These are phyloP conservation scores for Drosophila pandora DNA, from an alignment of 1,140 invertebrate genomes.

Conservation along the genomic window DNA sequence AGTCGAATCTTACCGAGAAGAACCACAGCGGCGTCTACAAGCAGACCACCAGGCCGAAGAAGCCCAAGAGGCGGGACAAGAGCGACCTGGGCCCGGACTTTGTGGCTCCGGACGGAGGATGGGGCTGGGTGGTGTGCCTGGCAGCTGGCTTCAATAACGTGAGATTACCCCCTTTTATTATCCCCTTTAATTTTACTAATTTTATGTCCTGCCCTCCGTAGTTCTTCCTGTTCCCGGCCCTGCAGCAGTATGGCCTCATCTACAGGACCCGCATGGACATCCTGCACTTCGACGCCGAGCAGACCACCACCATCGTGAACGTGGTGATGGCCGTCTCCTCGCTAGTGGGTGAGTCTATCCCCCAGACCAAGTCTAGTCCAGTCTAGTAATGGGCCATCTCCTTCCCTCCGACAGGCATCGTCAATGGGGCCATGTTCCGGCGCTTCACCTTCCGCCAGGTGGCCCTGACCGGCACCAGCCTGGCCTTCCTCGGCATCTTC, in stretches of 20 bases:
- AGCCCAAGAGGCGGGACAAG: conserved; percentile 75
- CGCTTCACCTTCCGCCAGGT: conserved; percentile 75
- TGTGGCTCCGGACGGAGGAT: conserved; percentile 80
- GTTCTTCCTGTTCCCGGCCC: conserved; percentile 86
- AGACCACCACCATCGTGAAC: conserved; percentile 88
- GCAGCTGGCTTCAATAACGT: conserved; percentile 78
- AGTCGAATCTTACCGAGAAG: conserved; percentile 67
- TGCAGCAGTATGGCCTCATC: conserved; percentile 88
- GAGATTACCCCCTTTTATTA: conserved; percentile 11
- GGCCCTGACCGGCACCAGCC: conserved; percentile 54
- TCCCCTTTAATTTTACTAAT: neutral
- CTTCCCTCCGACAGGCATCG: conserved; percentile 46
- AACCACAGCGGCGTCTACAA: conserved; percentile 70
- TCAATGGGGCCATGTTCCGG: conserved; percentile 78
- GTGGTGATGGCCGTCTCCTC: conserved; percentile 87
- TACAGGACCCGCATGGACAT: conserved; percentile 86
- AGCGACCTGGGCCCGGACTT: conserved; percentile 79
- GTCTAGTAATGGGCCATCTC: neutral
- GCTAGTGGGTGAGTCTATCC: conserved; percentile 84
- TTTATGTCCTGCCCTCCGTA: conserved; percentile 52
- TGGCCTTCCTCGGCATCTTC: conserved; percentile 65
- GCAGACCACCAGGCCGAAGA: conserved; percentile 71
- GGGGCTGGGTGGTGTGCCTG: conserved; percentile 80
- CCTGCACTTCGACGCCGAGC: conserved; percentile 86
- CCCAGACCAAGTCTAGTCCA: no score